Base-by-base conservation (phyloP, 2,888 invertebrate genomes). In the Polyommatus iphigenia region DNA sequence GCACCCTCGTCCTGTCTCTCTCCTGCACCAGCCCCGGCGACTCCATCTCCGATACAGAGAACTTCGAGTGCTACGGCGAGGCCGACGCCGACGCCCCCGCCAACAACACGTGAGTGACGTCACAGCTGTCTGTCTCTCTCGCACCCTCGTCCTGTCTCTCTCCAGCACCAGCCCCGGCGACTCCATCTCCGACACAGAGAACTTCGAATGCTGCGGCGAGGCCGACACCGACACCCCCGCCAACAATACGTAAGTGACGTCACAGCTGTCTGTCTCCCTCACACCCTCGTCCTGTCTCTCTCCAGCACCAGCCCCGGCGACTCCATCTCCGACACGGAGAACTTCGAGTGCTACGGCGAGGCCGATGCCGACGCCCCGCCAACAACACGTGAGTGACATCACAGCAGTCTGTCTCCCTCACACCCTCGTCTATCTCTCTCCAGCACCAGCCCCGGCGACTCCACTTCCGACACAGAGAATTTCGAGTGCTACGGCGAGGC, bases 51-150 rank as follows among this genome's bases (percentile, higher is more conserved):
- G 97, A 97, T 85, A 96, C 96, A 15, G 97, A 97, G 88, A 97
- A 96, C 89, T 97, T 96, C 90, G 97, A 97, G 88, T 97, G 97
- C 89, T 96, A 96, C 85, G 97, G 96, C 1, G 96, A 96, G 86
- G 96, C 91, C 24, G 95, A 96, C 81, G 92, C 93, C 24, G 96
- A 96, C 76, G 94, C 95, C 80, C 94, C 92, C 2, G 81, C 86
- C 2, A 80, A 87, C 76, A 91, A 88, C 83, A 84, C 91, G 93
- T 93, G 79, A 87, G 93, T 80, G 15, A 67, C 67, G 67, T 62
- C 13, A 62, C 62, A 62, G 20, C 24, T 62, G 10, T 41, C 50
- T 67, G 67, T 24, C 73, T 75, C n/a, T 76, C 54, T 15, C 50
- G 50, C 2, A 50, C 13, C 15, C 50, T 50, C 50, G 13, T 54